Evolutionary conservation across 2,113 vertebrate genomes (phyloP), one percentile per base, ranked within the genome.

Genomic region (Budorcas taxicolor): DNA sequence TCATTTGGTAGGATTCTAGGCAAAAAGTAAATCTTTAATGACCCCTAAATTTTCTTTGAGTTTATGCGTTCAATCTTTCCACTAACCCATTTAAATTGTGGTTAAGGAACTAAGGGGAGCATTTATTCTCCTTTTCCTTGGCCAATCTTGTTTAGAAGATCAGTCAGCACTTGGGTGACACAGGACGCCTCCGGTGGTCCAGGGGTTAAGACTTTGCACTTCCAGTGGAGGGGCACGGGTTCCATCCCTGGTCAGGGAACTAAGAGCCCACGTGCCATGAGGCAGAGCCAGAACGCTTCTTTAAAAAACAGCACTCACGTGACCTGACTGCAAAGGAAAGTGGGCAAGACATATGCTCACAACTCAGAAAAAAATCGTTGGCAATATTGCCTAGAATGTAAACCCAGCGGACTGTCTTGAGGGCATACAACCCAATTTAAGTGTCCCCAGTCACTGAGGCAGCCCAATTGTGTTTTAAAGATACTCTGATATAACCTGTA

Each of bases 1-100:
- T 90, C 55, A 80, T 96, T 92, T 60, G 16, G 50, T 64, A 95
- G 82, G 62, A 91, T 95, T 85, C 62, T 53, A 91, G 67, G 31
- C 10, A 87, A 76, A 91, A 92, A 89, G 40, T 47, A 90, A 71
- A 57, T 45, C 52, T 81, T 84, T 52, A 81, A 29, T 53, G 31
- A 53, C 6, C 40, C 36, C 55, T 47, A 80, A 23, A 45, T 33
- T 78, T 80, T 45, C 76, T 93, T 88, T 57, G 19, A 76, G 43
- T 43, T 92, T 90, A 47, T 36, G 9, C 25, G 29, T 53, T 92
- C 45, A 60, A 15, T 33, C 4, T 82, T 84, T 50, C 16, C 40
- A 67, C 2, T 15, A 55, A 81, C 25, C 58, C 84, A 52, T 82
- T 97, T 94, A 91, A 86, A 86, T 19, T 58, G 31, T 92, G 62